A percentile compares a stretch with the other conserved stretches of the same genome.
phyloP scores from a whole-genome alignment of 2,888 invertebrate genomes.

The Nephrotoma appendiculata region DNA sequence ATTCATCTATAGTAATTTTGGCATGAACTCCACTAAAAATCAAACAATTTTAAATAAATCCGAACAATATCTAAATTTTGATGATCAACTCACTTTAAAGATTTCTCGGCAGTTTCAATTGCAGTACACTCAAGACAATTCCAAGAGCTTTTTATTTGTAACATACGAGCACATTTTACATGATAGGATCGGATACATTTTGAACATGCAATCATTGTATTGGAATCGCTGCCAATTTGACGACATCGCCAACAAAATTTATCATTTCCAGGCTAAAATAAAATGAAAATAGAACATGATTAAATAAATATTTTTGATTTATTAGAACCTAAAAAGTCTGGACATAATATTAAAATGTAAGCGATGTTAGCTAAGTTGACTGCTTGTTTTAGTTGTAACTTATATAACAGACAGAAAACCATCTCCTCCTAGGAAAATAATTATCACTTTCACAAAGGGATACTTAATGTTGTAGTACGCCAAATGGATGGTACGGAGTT shows the following conservation, averaged over 20 bases:
- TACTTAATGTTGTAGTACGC: no score
- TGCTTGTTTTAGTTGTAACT: no score
- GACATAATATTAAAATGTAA: no score
- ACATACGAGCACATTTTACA: constrained; percentile 49
- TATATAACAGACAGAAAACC: no score
- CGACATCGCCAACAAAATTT: constrained; percentile 89
- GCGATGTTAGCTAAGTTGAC: no score
- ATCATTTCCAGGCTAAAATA: constrained; percentile 41
- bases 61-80: background rate
- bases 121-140: constrained; percentile 76
- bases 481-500: no score
- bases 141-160: constrained; percentile 42
- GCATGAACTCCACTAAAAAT: constrained; percentile 21
- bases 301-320: background rate
- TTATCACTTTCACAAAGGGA: no score
- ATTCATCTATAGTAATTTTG: constrained; percentile 36
- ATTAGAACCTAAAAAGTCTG: no score
- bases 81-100: constrained; percentile 16
- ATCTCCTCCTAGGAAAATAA: no score
- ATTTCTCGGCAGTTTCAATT: constrained; percentile 56
- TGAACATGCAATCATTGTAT: constrained; percentile 47
- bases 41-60: constrained; percentile 5
- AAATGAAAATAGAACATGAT: background rate
- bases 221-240: constrained; percentile 41
- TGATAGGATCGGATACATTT: constrained; percentile 80